Conservation (phyloP, 2,888 invertebrate species). For the Mythimna vitellina region DNA sequence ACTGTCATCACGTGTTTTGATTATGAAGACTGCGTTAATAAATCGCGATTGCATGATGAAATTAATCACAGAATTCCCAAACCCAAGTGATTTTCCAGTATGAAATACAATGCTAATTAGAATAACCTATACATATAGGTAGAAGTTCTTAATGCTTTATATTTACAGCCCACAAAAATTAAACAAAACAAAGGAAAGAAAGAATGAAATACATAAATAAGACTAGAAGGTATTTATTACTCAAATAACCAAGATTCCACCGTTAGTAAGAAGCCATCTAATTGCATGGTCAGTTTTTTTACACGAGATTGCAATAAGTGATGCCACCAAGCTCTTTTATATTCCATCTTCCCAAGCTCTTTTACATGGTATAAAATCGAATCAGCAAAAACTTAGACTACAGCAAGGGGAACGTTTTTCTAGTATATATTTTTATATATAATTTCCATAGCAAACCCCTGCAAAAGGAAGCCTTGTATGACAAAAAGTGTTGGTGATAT, state of each 20-base stretch:
- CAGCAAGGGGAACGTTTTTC: slow-evolving; percentile 31
- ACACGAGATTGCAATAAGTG: neutral
- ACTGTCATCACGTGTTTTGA: neutral
- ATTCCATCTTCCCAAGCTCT: slow-evolving; percentile 14
- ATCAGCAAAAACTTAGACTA: slow-evolving; percentile 18
- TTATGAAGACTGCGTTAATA: neutral
- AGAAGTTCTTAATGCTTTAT: too few species aligned
- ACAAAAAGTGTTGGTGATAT: slow-evolving; percentile 48
- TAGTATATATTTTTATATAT: slow-evolving; percentile 32
- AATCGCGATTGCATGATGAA: neutral
- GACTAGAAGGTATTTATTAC: neutral
- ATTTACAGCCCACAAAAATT: too few species aligned
- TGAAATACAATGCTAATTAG: slow-evolving; percentile 10
- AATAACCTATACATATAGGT: neutral
- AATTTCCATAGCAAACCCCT: slow-evolving; percentile 51
- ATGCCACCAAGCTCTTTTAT: slow-evolving; percentile 9
- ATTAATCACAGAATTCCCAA: neutral
- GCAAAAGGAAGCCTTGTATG: slow-evolving; percentile 35
- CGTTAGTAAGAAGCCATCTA: neutral
- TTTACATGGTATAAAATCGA: slow-evolving; percentile 8
- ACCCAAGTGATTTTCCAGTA: neutral
- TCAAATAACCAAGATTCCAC: slow-evolving; percentile 5
- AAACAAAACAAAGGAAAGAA: too few species aligned
- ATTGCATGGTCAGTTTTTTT: slow-evolving; percentile 33
- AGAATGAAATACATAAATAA: too few species aligned